Evolutionary conservation across 2,797 vertebrate genomes (phyloP).

Genomic region (Catostomus latipinnis): DNA sequence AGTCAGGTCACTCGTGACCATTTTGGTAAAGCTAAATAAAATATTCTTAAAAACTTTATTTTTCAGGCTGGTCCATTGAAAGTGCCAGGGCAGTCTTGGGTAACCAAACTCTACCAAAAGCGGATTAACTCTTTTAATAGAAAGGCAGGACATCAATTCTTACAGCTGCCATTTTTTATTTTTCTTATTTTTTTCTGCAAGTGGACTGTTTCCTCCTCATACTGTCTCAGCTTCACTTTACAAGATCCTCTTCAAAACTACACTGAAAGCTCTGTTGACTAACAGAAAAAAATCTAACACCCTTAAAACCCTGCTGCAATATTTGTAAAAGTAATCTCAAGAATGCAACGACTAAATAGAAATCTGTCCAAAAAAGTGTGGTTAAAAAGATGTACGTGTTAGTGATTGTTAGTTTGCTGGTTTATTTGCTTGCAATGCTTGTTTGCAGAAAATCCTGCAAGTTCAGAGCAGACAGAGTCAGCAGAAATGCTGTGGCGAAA

Average conservation of each 20-base stretch:
- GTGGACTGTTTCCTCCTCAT: too few relatives aligned
- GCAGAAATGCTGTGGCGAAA: constrained; percentile 19
- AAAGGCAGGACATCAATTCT: too few relatives aligned
- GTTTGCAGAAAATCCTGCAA: constrained; percentile 18
- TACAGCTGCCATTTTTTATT: too few relatives aligned
- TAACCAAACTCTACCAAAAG: too few relatives aligned
- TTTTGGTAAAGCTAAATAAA: too few relatives aligned
- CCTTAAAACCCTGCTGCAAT: too few relatives aligned
- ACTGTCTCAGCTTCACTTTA: background rate
- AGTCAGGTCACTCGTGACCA: too few relatives aligned
- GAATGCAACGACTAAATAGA: background rate
- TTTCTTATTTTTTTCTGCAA: too few relatives aligned
- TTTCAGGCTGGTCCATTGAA: too few relatives aligned
- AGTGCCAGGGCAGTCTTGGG: too few relatives aligned
- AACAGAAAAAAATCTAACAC: background rate
- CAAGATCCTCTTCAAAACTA: constrained; percentile 6
- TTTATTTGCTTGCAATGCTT: constrained; percentile 25
- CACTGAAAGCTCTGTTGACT: background rate
- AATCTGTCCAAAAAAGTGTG: background rate
- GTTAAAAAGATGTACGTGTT: constrained; percentile 46
- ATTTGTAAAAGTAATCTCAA: background rate
- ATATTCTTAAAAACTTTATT: too few relatives aligned
- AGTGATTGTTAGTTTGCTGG: constrained; percentile 59
- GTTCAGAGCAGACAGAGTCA: constrained; percentile 19
- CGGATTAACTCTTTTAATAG: too few relatives aligned